These are phyloP conservation scores for Argyresthia goedartella DNA, from an alignment of 2,888 invertebrate species.

Conservation along the genomic window DNA sequence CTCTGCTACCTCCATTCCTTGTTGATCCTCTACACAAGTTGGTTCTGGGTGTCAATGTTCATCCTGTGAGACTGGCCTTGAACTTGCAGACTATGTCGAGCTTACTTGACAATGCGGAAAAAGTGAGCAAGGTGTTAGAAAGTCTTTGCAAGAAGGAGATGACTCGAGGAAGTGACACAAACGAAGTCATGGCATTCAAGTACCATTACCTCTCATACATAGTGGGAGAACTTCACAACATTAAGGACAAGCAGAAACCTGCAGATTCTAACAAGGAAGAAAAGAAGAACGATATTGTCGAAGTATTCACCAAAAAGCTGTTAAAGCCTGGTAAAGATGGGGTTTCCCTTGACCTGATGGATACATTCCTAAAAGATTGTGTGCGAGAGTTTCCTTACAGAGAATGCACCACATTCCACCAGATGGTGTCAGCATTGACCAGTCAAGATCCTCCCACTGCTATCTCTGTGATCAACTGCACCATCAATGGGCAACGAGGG, in stretches of 20 bases:
- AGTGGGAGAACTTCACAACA: constrained; percentile 78
- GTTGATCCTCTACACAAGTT: constrained; percentile 86
- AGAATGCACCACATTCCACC: constrained; percentile 91
- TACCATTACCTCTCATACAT: constrained; percentile 86
- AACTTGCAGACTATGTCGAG: constrained; percentile 81
- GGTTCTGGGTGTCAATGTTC: constrained; percentile 86
- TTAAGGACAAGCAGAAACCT: constrained; percentile 75
- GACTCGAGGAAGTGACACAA: constrained; percentile 83
- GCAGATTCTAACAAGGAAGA: constrained; percentile 60
- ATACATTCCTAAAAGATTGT: constrained; percentile 84
- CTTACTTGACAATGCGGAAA: constrained; percentile 80
- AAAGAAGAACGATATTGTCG: constrained; percentile 77
- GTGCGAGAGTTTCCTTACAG: constrained; percentile 91
- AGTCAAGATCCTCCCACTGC: constrained; percentile 81
- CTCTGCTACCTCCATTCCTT: constrained; percentile 79
- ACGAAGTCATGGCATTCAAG: constrained; percentile 93
- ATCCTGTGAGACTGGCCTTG: constrained; percentile 85
- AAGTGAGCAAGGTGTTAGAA: constrained; percentile 83
- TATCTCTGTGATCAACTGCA: constrained; percentile 79
- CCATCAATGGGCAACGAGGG: constrained; percentile 90
- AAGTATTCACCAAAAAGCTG: constrained; percentile 81
- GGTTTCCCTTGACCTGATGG: constrained; percentile 74
- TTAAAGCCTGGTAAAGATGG: constrained; percentile 82
- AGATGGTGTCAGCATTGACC: constrained; percentile 83
- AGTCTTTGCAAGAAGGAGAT: constrained; percentile 89